Conservation (phyloP, 2,888 invertebrate genomes). For the Meteorus colon region DNA sequence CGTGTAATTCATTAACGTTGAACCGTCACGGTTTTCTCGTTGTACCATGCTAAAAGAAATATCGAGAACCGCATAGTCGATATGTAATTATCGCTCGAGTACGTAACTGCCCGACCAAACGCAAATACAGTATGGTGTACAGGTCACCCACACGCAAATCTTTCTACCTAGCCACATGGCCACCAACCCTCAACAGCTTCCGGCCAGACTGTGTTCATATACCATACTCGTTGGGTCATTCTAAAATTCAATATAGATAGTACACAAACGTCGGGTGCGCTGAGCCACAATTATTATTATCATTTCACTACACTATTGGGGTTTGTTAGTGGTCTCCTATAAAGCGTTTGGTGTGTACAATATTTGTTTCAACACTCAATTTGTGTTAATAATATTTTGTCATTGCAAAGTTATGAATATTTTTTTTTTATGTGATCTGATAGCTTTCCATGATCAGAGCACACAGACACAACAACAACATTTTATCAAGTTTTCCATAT, state of each 20-base stretch:
- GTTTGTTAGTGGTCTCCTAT: not conserved
- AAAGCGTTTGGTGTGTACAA: not conserved
- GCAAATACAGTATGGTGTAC: conserved; percentile 50
- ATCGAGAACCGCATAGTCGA: conserved; percentile 46
- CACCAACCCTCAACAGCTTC: conserved; percentile 18
- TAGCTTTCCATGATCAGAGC: not conserved
- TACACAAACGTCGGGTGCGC: not conserved
- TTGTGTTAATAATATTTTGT: not conserved
- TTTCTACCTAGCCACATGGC: conserved; percentile 36
- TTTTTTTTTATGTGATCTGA: not conserved
- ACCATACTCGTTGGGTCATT: conserved; percentile 28
- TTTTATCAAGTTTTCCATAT: not conserved
- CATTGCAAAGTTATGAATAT: not conserved
- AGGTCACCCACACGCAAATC: conserved; percentile 51
- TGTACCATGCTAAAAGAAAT: conserved; percentile 46
- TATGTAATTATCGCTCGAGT: conserved; percentile 53
- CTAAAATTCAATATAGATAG: conserved; percentile 38
- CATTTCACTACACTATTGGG: not conserved
- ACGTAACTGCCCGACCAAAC: conserved; percentile 47
- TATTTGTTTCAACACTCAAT: conserved; percentile 3
- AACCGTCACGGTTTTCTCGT: conserved; percentile 17
- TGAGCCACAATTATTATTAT: not conserved
- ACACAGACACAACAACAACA: not conserved
- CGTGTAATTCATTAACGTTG: conserved; percentile 37
- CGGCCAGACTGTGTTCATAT: conserved; percentile 24